Evolutionary conservation across 2,113 vertebrate genomes (phyloP).

Genomic region (Parus major): DNA sequence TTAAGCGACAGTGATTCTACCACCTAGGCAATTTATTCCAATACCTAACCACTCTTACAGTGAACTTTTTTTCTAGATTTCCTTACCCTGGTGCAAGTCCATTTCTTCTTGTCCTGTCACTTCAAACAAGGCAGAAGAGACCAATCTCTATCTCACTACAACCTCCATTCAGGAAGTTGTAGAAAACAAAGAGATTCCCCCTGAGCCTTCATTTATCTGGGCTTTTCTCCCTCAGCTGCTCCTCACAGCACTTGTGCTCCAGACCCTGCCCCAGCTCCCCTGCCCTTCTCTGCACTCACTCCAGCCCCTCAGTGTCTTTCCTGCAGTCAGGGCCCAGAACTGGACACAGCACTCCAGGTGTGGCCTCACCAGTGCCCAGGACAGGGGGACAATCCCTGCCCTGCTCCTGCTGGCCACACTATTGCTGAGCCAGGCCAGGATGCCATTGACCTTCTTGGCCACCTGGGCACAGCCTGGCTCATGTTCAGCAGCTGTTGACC

Average conservation of each 20-base stretch:
- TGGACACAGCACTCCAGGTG: background rate
- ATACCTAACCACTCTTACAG: background rate
- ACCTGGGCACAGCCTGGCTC: background rate
- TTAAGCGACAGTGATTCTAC: background rate
- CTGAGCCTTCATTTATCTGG: background rate
- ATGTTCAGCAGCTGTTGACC: background rate
- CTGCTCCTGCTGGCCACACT: background rate
- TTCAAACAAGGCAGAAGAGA: background rate
- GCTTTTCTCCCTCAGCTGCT: background rate
- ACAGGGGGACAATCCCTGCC: background rate
- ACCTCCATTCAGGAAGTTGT: background rate
- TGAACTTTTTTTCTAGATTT: background rate
- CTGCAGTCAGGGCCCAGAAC: background rate
- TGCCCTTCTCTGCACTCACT: background rate
- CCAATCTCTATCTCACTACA: background rate
- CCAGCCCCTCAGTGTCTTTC: background rate
- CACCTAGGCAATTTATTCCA: background rate
- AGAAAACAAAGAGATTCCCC: background rate
- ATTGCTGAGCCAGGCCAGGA: background rate
- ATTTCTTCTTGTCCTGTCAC: background rate
- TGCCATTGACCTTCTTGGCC: background rate
- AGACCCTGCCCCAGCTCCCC: rapidly evolving
- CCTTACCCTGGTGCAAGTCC: background rate
- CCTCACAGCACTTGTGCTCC: background rate
- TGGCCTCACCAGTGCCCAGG: background rate